Evolutionary conservation across 1,140 invertebrate species (phyloP), one percentile per base, ranked within the genome.

Genomic region (Bombus balteatus): DNA sequence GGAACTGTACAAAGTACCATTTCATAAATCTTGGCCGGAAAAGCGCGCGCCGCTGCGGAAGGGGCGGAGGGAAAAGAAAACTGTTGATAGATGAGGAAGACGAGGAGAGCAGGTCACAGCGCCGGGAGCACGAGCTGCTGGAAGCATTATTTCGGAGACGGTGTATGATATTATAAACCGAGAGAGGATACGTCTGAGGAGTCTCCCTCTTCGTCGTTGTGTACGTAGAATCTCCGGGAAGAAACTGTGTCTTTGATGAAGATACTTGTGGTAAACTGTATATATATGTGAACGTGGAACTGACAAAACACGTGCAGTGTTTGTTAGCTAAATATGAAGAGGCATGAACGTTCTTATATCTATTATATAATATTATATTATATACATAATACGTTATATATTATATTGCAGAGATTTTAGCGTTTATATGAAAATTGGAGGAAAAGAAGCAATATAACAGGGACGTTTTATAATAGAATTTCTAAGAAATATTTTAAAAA

Each of bases 1-100:
- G 93, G 92, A 92, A 94, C 89, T 92, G 92, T 94, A 92, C 92
- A 93, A 94, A 94, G 92, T 92, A 93, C 92, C 92, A 90, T 92
- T 93, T 93, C 92, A 94, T 94, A 93, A 94, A 94, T 94, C 92
- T 93, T 94, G 87, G 79, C 84, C 90, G 88, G 91, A 90, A 92
- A 93, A 92, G 91, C 91, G 88, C 79, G 84, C 86, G 89, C 88
- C 87, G 81, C 81, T 71, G 68, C 85, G 71, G 70, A 68, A 12
- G 34, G 39, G 34, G 88, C 79, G 86, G 70, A 88, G 88, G 91
- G 90, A 90, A 93, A 93, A 92, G 92, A 92, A 92, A 93, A 93
- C 92, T 92, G 92, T 92, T 93, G 92, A 94, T 93, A 93, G 92
- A 94, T 92, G 92, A 94, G 89, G 70, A 89, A 83, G 88, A 84